phyloP scores from a whole-genome alignment of 2,888 invertebrate species.

The Strigamia crassipes region DNA sequence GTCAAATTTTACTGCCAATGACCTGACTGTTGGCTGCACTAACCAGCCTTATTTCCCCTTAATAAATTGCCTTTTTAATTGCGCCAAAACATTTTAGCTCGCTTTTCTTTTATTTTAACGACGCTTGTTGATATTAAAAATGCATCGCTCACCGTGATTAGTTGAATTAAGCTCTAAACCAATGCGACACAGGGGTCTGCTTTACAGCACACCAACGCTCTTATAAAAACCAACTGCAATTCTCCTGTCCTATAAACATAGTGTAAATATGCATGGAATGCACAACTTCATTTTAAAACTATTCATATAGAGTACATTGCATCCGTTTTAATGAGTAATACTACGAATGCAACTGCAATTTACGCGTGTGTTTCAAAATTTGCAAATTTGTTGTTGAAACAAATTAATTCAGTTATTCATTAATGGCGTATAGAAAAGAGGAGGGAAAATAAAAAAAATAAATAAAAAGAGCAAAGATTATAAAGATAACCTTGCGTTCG shows the following conservation, averaged over 20 bases:
- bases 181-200: background rate
- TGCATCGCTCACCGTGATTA: slow-evolving; percentile 6
- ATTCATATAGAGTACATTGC: background rate
- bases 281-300: slow-evolving; percentile 4
- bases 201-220: background rate
- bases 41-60: background rate
- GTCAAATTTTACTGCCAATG: background rate
- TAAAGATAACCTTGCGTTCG: slow-evolving; percentile 29
- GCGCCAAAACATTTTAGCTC: background rate
- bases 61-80: slow-evolving; percentile 16
- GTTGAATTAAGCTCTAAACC: background rate
- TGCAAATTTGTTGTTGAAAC: background rate
- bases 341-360: background rate
- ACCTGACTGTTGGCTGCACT: background rate
- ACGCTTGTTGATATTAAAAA: background rate
- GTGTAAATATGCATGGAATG: background rate
- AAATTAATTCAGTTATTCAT: slow-evolving; percentile 3
- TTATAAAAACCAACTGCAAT: background rate
- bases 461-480: background rate
- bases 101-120: background rate
- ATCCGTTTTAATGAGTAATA: background rate
- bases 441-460: background rate
- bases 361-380: background rate
- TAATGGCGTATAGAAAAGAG: background rate
- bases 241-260: too few relatives aligned